Percentiles rank a stretch among this genome's conserved stretches.
Evolutionary conservation across 2,797 vertebrate species (phyloP).

Genomic region (Sarcoramphus papa): DNA sequence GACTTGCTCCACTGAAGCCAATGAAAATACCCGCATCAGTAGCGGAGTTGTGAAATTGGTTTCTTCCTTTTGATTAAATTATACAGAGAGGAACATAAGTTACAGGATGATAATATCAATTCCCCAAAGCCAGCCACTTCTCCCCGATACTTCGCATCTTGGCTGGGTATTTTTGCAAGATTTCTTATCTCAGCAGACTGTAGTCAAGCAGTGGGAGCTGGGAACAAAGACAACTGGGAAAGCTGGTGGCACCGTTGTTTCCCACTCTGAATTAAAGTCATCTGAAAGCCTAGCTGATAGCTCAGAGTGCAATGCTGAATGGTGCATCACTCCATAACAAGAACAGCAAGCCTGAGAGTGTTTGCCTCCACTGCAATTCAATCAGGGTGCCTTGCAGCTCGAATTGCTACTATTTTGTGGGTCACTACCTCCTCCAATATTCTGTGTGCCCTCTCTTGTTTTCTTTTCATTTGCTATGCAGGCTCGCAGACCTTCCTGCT

Average conservation of each 20-base stretch:
- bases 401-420: conserved; percentile 73
- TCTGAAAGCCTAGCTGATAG: not conserved
- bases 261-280: not conserved
- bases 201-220: not conserved
- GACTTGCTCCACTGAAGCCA: not conserved
- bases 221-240: conserved; percentile 10
- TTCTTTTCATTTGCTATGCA: conserved; percentile 73
- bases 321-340: not conserved
- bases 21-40: not conserved
- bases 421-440: conserved; percentile 80
- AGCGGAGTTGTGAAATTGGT: not conserved
- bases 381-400: conserved; percentile 56
- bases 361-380: conserved; percentile 53
- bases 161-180: not conserved
- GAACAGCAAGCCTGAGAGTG: not conserved
- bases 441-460: conserved; percentile 68
- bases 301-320: not conserved
- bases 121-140: not conserved
- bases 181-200: not conserved
- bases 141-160: not conserved
- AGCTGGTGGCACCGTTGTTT: not conserved
- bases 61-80: not conserved
- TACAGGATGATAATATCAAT: not conserved
- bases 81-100: not conserved
- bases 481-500: conserved; percentile 77